Evolutionary conservation across 2,113 vertebrate genomes (phyloP).

Genomic region (Mola mola): DNA sequence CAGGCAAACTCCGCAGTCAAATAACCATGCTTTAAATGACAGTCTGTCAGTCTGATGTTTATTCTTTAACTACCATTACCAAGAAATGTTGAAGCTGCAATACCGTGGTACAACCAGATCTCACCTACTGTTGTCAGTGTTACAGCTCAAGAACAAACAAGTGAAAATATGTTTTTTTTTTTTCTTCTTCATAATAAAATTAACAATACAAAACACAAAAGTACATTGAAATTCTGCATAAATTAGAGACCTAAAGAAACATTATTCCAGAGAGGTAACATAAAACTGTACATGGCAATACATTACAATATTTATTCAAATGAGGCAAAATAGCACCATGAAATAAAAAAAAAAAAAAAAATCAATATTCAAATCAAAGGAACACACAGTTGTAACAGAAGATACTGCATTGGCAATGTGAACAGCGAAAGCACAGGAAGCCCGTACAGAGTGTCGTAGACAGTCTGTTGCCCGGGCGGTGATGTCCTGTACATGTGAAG

Average conservation of each 20-base stretch:
- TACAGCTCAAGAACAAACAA: conserved; percentile 68
- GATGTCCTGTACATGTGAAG: conserved; percentile 4
- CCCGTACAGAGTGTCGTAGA: conserved; percentile 16
- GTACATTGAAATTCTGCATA: conserved; percentile 77
- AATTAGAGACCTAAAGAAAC: conserved; percentile 73
- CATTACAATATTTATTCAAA: conserved; percentile 81
- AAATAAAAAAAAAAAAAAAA: too few species aligned
- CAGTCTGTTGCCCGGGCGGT: conserved; percentile 7
- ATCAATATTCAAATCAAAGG: conserved; percentile 55
- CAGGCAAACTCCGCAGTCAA: conserved; percentile 56
- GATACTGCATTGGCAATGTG: conserved; percentile 60
- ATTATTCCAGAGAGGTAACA: conserved; percentile 76
- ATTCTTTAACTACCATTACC: conserved; percentile 71
- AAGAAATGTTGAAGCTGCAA: conserved; percentile 53
- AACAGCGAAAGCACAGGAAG: conserved; percentile 51
- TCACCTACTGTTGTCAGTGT: conserved; percentile 41
- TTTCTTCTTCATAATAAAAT: conserved; percentile 64
- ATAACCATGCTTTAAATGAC: conserved; percentile 66
- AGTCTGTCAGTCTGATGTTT: conserved; percentile 71
- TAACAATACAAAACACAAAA: conserved; percentile 74
- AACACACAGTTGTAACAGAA: conserved; percentile 53
- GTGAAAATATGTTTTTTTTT: conserved; percentile 50
- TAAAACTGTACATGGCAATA: conserved; percentile 84
- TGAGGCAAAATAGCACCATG: conserved; percentile 76
- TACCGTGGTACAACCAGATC: conserved; percentile 53